A percentile compares a stretch with the other conserved stretches of the same genome.
phyloP scores from a whole-genome alignment of 1,140 invertebrate genomes.

The Cephus cinctus region DNA sequence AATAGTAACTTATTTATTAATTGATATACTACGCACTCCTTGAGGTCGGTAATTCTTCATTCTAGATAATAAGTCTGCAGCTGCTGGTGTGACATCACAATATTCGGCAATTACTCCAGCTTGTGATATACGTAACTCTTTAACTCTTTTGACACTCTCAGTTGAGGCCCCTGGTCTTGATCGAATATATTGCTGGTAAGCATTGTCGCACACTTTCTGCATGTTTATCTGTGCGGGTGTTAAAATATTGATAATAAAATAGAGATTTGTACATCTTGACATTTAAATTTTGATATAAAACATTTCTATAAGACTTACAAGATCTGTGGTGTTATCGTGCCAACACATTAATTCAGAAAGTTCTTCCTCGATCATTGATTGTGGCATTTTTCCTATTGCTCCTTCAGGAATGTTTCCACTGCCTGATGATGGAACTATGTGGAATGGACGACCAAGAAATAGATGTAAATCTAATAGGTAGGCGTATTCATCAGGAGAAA shows the following conservation, averaged over 20 bases:
- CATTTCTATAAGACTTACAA: slow-evolving; percentile 60
- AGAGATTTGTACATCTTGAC: background rate
- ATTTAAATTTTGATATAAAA: slow-evolving; percentile 6
- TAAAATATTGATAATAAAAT: slow-evolving; percentile 3
- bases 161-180: slow-evolving; percentile 83
- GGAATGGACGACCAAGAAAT: slow-evolving; percentile 82
- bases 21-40: slow-evolving; percentile 67
- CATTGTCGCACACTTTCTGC: slow-evolving; percentile 79
- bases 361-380: slow-evolving; percentile 79
- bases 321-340: slow-evolving; percentile 71
- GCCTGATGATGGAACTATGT: slow-evolving; percentile 57
- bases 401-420: slow-evolving; percentile 53
- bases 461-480: slow-evolving; percentile 92
- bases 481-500: slow-evolving; percentile 86
- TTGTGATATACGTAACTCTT: slow-evolving; percentile 59
- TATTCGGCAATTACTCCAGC: slow-evolving; percentile 56
- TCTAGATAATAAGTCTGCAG: slow-evolving; percentile 63
- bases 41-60: slow-evolving; percentile 84
- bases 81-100: slow-evolving; percentile 30
- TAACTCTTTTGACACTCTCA: slow-evolving; percentile 86
- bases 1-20: slow-evolving; percentile 10
- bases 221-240: slow-evolving; percentile 64
- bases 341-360: slow-evolving; percentile 75
- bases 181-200: slow-evolving; percentile 85
- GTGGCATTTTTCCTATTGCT: slow-evolving; percentile 78